A percentile compares a stretch with the other conserved stretches of the same genome.
These are phyloP conservation scores for Rhogogaster chlorosoma DNA, from an alignment of 2,888 invertebrate species.

Conservation along the genomic window DNA sequence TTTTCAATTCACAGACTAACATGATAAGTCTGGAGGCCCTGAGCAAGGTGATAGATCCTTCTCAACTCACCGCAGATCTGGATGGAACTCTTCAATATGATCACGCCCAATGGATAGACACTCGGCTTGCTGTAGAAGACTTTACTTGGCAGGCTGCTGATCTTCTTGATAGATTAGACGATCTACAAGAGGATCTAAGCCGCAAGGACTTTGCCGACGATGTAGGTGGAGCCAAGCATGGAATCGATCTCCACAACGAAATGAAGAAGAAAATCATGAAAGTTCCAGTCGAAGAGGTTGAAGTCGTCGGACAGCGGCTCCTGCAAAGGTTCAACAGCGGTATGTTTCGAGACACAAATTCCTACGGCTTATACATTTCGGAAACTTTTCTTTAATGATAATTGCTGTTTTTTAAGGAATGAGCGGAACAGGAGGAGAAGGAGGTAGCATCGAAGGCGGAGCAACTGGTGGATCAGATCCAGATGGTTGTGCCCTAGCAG, in stretches of 20 bases:
- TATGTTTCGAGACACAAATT: slow-evolving; percentile 55
- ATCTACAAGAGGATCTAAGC: slow-evolving; percentile 94
- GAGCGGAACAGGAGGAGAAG: slow-evolving; percentile 78
- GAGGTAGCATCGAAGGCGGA: slow-evolving; percentile 85
- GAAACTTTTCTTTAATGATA: neutral
- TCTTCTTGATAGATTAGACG: slow-evolving; percentile 94
- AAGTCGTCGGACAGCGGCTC: slow-evolving; percentile 90
- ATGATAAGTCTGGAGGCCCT: slow-evolving; percentile 98
- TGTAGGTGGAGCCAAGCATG: slow-evolving; percentile 93
- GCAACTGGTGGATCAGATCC: slow-evolving; percentile 86
- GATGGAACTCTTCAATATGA: slow-evolving; percentile 97
- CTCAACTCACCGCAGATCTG: slow-evolving; percentile 95
- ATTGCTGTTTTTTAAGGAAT: slow-evolving; percentile 70
- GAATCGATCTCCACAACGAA: slow-evolving; percentile 95
- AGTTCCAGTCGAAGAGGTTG: slow-evolving; percentile 96
- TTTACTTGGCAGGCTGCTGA: slow-evolving; percentile 98
- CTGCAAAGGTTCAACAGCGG: slow-evolving; percentile 81
- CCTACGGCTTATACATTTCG: neutral
- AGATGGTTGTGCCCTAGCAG: slow-evolving; percentile 82
- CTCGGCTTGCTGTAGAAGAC: slow-evolving; percentile 95
- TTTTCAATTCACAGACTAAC: slow-evolving; percentile 85
- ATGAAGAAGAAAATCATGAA: slow-evolving; percentile 96
- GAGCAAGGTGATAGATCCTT: slow-evolving; percentile 94
- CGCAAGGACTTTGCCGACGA: slow-evolving; percentile 97
- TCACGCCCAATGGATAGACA: slow-evolving; percentile 98